These are phyloP conservation scores for Barbus barbus DNA, from an alignment of 2,113 vertebrate species.

Conservation along the genomic window DNA sequence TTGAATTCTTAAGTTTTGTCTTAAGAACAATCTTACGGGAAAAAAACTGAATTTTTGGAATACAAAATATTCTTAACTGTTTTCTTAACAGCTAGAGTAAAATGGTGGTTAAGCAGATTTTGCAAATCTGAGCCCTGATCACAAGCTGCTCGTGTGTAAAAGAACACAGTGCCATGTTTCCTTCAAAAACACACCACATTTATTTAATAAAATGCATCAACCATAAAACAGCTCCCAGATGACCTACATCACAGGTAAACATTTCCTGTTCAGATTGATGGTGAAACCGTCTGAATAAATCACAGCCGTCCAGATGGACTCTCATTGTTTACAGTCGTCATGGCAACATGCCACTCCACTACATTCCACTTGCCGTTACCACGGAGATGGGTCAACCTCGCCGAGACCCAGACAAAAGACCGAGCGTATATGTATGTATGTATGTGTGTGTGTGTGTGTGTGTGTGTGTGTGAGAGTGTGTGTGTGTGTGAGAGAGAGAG, in stretches of 20 bases:
- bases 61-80: too few relatives aligned
- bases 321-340: constrained; percentile 76
- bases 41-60: too few relatives aligned
- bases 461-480: neutral
- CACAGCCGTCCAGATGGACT: neutral
- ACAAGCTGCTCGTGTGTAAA: too few relatives aligned
- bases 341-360: constrained; percentile 71
- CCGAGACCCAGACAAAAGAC: constrained; percentile 49
- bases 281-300: neutral
- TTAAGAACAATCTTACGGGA: too few relatives aligned
- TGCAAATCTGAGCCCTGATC: too few relatives aligned
- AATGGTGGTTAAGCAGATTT: too few relatives aligned
- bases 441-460: neutral
- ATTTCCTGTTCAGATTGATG: too few relatives aligned
- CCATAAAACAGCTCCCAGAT: neutral
- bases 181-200: too few relatives aligned
- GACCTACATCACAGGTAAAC: neutral
- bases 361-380: constrained; percentile 73
- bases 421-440: neutral
- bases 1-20: too few relatives aligned
- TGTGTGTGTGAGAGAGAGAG: neutral
- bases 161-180: too few relatives aligned
- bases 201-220: too few relatives aligned
- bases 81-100: too few relatives aligned
- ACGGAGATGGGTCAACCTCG: constrained; percentile 71